phyloP scores from a whole-genome alignment of 2,888 invertebrate genomes.

The Cephalotes varians region DNA sequence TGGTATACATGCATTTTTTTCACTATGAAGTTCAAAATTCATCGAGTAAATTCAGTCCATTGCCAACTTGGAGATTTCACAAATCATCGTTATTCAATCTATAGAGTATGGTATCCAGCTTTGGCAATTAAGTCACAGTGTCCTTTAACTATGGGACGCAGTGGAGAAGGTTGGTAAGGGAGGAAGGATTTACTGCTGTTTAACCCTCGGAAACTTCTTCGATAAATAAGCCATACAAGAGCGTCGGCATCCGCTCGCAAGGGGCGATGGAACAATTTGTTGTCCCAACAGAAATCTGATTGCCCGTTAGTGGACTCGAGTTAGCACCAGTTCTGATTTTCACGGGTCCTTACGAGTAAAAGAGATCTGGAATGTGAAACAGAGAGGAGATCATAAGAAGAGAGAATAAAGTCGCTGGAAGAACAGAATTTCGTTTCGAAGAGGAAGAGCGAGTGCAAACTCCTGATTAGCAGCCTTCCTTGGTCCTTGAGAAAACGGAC shows the following conservation, averaged over 20 bases:
- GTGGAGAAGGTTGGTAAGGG: neutral
- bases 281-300: conserved; percentile 85
- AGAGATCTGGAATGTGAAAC: conserved; percentile 31
- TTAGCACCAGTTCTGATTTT: conserved; percentile 81
- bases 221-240: conserved; percentile 83
- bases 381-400: conserved; percentile 16
- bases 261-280: conserved; percentile 75
- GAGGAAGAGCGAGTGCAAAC: conserved; percentile 71
- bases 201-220: conserved; percentile 83
- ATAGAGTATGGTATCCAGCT: conserved; percentile 70
- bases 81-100: conserved; percentile 82
- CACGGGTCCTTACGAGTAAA: conserved; percentile 71
- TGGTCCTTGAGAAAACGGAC: conserved; percentile 66
- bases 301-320: conserved; percentile 82
- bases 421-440: conserved; percentile 64
- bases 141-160: conserved; percentile 69
- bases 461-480: conserved; percentile 78
- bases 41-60: neutral
- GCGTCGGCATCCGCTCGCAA: conserved; percentile 49
- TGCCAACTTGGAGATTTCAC: conserved; percentile 53
- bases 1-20: neutral
- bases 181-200: conserved; percentile 82
- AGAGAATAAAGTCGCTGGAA: conserved; percentile 60
- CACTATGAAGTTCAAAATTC: neutral
- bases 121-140: conserved; percentile 81